These are phyloP conservation scores for Melanargia galathea DNA, from an alignment of 2,888 invertebrate genomes.

Conservation along the genomic window DNA sequence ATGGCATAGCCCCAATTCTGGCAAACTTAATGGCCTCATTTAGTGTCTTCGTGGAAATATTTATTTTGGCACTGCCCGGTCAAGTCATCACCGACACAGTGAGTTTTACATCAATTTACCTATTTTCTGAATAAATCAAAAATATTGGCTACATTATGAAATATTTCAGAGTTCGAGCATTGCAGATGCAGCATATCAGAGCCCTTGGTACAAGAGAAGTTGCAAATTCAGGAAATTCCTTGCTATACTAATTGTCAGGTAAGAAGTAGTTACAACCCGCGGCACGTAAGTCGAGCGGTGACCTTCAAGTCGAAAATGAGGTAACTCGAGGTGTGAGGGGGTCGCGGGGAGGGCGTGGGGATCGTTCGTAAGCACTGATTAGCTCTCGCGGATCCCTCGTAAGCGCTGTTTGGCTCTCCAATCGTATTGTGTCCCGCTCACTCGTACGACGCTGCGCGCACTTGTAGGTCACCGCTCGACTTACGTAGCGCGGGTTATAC, in stretches of 20 bases:
- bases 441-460: no score
- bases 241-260: conserved; percentile 45
- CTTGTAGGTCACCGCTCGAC: no score
- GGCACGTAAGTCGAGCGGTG: no score
- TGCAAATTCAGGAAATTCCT: conserved; percentile 43
- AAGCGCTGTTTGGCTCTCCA: no score
- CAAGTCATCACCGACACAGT: conserved; percentile 45
- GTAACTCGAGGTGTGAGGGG: no score
- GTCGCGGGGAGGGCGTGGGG: no score
- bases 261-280: no score
- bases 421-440: no score
- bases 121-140: not conserved
- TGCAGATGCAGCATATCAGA: conserved; percentile 44
- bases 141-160: not conserved
- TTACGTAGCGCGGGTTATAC: no score
- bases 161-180: conserved; percentile 43
- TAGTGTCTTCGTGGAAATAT: conserved; percentile 39
- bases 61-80: conserved; percentile 44
- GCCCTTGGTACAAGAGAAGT: conserved; percentile 43
- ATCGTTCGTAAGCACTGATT: no score
- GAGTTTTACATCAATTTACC: conserved; percentile 8
- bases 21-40: conserved; percentile 35
- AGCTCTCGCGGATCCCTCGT: no score
- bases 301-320: no score
- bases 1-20: conserved; percentile 26